Evolutionary conservation across 2,113 vertebrate genomes (phyloP), one percentile per base, ranked within the genome.

Genomic region (Tautogolabrus adspersus): DNA sequence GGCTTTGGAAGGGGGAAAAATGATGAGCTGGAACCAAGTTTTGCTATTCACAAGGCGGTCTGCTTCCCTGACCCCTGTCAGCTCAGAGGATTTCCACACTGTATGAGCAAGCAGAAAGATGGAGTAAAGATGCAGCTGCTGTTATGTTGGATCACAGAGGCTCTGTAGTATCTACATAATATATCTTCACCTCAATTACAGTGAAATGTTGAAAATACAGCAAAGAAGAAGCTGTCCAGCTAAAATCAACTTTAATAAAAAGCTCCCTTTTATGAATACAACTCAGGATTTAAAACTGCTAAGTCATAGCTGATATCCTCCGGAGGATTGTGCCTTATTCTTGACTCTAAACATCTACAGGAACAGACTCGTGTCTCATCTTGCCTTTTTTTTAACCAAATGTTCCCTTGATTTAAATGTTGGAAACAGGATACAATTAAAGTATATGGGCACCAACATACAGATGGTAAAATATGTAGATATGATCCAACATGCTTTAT

Each of bases 31-130:
- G 34, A 64, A 57, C 72, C 51, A 7, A 34, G 61, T 26, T 78
- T 74, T 61, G 38, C 42, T 65, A 65, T 77, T 83, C 68, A 66
- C 23, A 10, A 74, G 65, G 56, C 10, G 10, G 22, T 51, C 62
- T 56, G 58, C n/a, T 52, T 62, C 40, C 47, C 57, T 63, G 66
- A 84, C 76, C 79, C 26, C 51, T 51, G 55, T 51, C 68, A 70
- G 82, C 57, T 38, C 55, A 42, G 54, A 49, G 75, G 64, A 82
- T 72, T 82, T 75, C 59, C 42, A 73, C 71, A 40, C 61, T 82
- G 77, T 74, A 72, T 81, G 64, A 78, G 44, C 38, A 37, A 37
- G 38, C 12, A 65, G 18, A 51, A 15, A 60, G 40, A 71, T 44
- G 15, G 10, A 65, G 5, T 22, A 40, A 57, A 38, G 46, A 18